Percentiles rank a stretch among this genome's conserved stretches.
phyloP scores from a whole-genome alignment of 2,888 invertebrate species.

The Cantharis flavilabris region DNA sequence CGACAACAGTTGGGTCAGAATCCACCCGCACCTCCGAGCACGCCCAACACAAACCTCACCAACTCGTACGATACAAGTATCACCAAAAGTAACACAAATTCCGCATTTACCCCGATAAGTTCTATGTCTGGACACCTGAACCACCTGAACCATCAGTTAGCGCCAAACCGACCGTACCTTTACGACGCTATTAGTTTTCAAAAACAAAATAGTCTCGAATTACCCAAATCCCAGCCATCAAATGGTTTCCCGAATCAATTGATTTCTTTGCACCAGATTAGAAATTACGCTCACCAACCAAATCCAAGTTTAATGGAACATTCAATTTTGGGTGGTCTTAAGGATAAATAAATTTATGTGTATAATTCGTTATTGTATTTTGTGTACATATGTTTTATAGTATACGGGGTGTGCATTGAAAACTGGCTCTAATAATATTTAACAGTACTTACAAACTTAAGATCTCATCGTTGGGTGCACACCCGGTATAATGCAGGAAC shows the following conservation, averaged over 20 bases:
- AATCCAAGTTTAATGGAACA: conserved; percentile 69
- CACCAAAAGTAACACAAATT: conserved; percentile 69
- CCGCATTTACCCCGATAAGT: conserved; percentile 94
- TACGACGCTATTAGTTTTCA: conserved; percentile 94
- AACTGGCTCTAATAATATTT: neutral
- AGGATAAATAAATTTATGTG: conserved; percentile 51
- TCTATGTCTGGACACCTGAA: conserved; percentile 76
- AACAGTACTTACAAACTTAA: neutral
- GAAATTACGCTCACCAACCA: conserved; percentile 94
- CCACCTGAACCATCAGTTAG: conserved; percentile 62
- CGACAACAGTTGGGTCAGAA: conserved; percentile 65
- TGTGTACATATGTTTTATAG: conserved; percentile 19
- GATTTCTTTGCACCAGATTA: conserved; percentile 94
- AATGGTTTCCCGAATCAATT: conserved; percentile 86
- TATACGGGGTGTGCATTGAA: conserved; percentile 13
- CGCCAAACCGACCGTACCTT: conserved; percentile 77
- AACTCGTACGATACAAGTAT: conserved; percentile 60
- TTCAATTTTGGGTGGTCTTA: conserved; percentile 52
- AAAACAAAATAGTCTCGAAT: conserved; percentile 63
- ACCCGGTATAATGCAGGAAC: neutral
- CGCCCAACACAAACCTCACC: conserved; percentile 52
- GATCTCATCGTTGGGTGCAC: neutral
- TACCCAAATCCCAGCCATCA: conserved; percentile 62
- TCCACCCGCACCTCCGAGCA: conserved; percentile 51
- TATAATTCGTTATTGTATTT: conserved; percentile 21